Evolutionary conservation across 2,113 vertebrate genomes (phyloP), one percentile per base, ranked within the genome.

Genomic region (Cygnus atratus): DNA sequence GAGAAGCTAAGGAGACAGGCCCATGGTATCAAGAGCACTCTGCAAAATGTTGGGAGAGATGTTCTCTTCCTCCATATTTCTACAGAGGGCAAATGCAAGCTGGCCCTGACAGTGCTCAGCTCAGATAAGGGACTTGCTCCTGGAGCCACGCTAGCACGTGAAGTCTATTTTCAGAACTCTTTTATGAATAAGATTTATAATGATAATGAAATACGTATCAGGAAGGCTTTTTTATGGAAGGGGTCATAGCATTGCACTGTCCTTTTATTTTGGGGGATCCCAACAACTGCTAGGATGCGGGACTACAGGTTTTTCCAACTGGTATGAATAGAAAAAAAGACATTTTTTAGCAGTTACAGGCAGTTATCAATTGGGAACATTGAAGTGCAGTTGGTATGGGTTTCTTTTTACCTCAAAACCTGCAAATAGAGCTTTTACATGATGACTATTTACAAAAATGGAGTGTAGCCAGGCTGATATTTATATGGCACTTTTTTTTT

Each of bases 41-140:
- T 0, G 2, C 35, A 66, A 91, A 87, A 68, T 0, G 0, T 0
- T 76, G 62, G 57, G 26, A 90, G 33, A 61, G 48, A 21, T 18
- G 9, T 74, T 66, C 41, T 83, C 55, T 66, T 33, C 31, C n/a
- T 84, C 55, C 0, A 0, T 33, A 28, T 59, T 92, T 84, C 61
- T 46, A 31, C 68, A 28, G 21, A 90, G n/a, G 44, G 83, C 68
- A 92, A 88, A 62, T 1, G 1, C 9, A 28, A 50, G 31, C 33
- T 1, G 10, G 8, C 19, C 33, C 35, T 78, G 68, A 11, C 37
- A 72, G 11, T 4, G 16, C n/a, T 12, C 52, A 18, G 62, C 24
- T 88, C 44, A 52, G 13, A 16, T 7, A 54, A 52, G 11, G 6
- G 31, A 5, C 19, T 75, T 78, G 35, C 28, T 76, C 28, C 61